Conservation (phyloP, 2,888 invertebrate genomes). For the Drosophila mimetica region DNA sequence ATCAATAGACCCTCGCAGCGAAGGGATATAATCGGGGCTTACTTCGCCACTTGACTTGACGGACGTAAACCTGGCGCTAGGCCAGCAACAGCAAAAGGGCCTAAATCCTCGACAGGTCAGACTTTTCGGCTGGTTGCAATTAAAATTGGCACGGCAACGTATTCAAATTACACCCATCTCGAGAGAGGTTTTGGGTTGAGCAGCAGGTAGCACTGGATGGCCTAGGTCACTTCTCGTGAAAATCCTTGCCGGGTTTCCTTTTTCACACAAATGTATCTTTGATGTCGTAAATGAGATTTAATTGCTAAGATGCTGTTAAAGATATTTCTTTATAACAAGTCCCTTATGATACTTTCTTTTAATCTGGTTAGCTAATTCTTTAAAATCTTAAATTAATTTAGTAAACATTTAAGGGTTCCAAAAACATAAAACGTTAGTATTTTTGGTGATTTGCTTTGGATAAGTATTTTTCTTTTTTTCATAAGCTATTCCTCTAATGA, state of each 20-base stretch:
- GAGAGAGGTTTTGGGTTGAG: slow-evolving; percentile 39
- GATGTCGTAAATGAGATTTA: slow-evolving; percentile 7
- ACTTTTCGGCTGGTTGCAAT: slow-evolving; percentile 26
- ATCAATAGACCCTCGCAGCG: slow-evolving; percentile 60
- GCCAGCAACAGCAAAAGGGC: slow-evolving; percentile 7
- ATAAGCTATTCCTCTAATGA: no score
- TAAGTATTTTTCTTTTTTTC: no score
- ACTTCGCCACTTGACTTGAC: slow-evolving; percentile 40
- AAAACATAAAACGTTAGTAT: no score
- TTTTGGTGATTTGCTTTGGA: no score
- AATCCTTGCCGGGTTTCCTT: slow-evolving; percentile 5
- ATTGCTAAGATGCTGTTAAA: neutral
- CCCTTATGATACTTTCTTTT: neutral
- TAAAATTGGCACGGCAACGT: slow-evolving; percentile 13
- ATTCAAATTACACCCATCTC: slow-evolving; percentile 19
- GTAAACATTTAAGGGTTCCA: no score
- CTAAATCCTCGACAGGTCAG: slow-evolving; percentile 25
- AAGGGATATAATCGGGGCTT: slow-evolving; percentile 19
- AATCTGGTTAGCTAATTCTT: neutral
- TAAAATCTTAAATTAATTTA: no score
- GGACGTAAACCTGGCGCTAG: slow-evolving; percentile 40
- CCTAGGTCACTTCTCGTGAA: slow-evolving; percentile 14
- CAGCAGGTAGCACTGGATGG: slow-evolving; percentile 21
- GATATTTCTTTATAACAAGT: neutral
- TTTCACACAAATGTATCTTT: slow-evolving; percentile 2